Evolutionary conservation across 2,888 invertebrate species (phyloP).

Genomic region (Omphaloscelis lunosa): DNA sequence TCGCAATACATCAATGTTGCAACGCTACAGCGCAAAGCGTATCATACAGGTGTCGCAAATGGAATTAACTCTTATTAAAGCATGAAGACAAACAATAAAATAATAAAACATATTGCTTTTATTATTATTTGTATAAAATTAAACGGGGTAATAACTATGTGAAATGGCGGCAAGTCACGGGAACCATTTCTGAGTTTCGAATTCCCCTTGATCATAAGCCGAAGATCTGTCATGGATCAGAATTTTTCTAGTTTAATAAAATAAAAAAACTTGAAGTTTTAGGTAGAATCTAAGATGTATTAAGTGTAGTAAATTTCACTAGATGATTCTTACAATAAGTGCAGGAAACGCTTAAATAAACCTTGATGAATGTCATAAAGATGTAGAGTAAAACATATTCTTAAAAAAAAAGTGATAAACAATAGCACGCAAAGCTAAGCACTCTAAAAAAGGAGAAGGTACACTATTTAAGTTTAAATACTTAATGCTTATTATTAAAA

Average conservation of each 20-base stretch:
- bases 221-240: slow-evolving; percentile 4
- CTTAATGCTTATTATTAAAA: not conserved
- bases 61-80: slow-evolving; percentile 8
- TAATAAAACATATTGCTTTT: no score
- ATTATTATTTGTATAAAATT: not conserved
- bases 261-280: not conserved
- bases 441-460: not conserved
- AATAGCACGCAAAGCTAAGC: slow-evolving; percentile 33
- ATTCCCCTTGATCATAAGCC: not conserved
- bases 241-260: not conserved
- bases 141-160: not conserved
- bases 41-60: slow-evolving; percentile 27
- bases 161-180: not conserved
- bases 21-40: slow-evolving; percentile 46
- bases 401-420: not conserved
- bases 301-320: not conserved
- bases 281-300: not conserved
- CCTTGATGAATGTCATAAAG: not conserved
- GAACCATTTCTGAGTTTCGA: not conserved
- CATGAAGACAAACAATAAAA: not conserved
- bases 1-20: slow-evolving; percentile 52
- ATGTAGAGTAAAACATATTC: not conserved
- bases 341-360: not conserved
- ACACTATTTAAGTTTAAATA: not conserved
- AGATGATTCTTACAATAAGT: not conserved